Base-by-base conservation (phyloP, 2,113 vertebrate species). In the Periophthalmodon schlosseri region DNA sequence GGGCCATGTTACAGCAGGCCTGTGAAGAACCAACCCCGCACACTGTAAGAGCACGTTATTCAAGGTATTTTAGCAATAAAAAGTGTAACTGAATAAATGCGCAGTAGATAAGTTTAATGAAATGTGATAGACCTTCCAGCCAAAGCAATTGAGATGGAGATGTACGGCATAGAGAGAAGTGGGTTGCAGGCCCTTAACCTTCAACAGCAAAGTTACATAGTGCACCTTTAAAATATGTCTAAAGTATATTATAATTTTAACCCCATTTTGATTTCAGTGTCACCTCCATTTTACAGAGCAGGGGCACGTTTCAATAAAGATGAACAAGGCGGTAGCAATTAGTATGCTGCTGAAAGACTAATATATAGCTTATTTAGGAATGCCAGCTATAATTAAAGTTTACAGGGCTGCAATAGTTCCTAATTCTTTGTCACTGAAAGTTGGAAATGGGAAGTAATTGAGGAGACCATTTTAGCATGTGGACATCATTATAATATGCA, bases 401-500 rank as follows among this genome's bases (percentile, higher is more conserved):
- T 80, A 86, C 84, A 74, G 71, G 71, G 71, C 78, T 44, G 49
- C 73, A 77, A 67, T 81, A 68, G 77, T 81, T 78, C 78, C 78
- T 68, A 74, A 21, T 72, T 81, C 74, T 78, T 82, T 72, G 73
- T 78, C 76, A 81, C 78, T 77, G 77, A 78, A 86, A 81, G 75
- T 86, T 86, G 85, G 81, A 82, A 87, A 79, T 80, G 72, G 76
- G 68, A 73, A 76, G 77, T 88, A 87, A 91, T 90, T 85, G 84
- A 84, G 77, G 78, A 81, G 81, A 81, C 64, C 16, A 18, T 73
- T 76, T 85, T 82, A 64, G 77, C 74, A 65, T 72, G 79, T 73
- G 63, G 73, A 81, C 76, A 74, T 89, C 77, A 90, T 91, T 89
- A 88, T 75, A 91, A 89, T 80, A 91, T 92, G 89, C 85, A 90